Percentiles rank a stretch among this genome's conserved stretches.
Evolutionary conservation across 2,888 invertebrate species (phyloP).

Genomic region (Tenthredo notha): DNA sequence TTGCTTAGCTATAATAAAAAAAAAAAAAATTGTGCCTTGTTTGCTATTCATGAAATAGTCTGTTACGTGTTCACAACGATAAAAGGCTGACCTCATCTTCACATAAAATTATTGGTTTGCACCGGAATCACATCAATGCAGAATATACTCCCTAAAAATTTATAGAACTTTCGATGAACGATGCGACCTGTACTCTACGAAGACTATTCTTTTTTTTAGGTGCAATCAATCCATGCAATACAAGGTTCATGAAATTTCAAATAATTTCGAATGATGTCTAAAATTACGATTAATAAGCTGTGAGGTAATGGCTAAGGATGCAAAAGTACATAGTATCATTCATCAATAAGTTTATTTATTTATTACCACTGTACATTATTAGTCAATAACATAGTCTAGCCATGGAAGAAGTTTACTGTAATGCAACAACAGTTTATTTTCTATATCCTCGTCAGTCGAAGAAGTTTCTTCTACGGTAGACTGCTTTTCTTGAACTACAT

Average conservation of each 20-base stretch:
- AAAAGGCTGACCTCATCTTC: no score
- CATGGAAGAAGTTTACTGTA: conserved; percentile 73
- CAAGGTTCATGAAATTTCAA: no score
- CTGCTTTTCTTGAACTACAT: conserved; percentile 62
- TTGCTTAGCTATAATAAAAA: neutral
- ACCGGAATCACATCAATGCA: no score
- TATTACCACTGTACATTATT: conserved; percentile 57
- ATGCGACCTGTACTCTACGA: no score
- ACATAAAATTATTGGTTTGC: no score
- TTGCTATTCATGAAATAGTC: neutral
- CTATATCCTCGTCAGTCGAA: neutral
- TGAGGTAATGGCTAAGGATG: no score
- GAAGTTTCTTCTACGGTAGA: conserved; percentile 3
- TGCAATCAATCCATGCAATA: no score
- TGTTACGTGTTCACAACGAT: no score
- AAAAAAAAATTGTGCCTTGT: neutral
- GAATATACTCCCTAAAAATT: no score
- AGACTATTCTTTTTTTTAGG: neutral
- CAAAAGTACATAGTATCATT: neutral
- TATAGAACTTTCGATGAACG: no score
- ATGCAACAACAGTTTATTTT: conserved; percentile 69
- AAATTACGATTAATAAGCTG: no score
- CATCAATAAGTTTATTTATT: conserved; percentile 55
- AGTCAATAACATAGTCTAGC: conserved; percentile 70
- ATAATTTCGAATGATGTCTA: no score